Evolutionary conservation across 2,888 invertebrate genomes (phyloP), one percentile per base, ranked within the genome.

Genomic region (Unio pictorum): DNA sequence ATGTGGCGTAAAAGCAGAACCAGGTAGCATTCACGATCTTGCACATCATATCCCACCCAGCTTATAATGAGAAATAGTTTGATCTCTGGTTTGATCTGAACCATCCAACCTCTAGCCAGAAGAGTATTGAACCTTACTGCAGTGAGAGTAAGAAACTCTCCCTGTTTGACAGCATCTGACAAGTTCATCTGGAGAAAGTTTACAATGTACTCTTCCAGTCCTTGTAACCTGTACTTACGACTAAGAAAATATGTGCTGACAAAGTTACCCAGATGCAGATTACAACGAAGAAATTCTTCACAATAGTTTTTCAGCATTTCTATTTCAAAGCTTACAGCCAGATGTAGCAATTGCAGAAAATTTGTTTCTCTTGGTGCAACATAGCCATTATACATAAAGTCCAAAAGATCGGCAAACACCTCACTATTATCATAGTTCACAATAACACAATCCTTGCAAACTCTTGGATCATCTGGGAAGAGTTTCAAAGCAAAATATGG

Each of bases 321-420:
- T 71, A 93, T 91, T 82, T 93, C 90, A 86, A 93, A 93, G 86
- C 93, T 92, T 87, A 93, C 93, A 20, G 93, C 92, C 68, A 94
- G 88, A 77, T 92, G 90, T 61, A 94, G 88, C 64, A 94, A 86
- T 87, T 93, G 93, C 67, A 92, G 91, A 55, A 93, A 93, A 86
- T 92, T 93, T 55, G 91, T 90, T 80, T 92, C 91, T 81, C 93
- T 92, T 67, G 94, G 92, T 17, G 92, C 91, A 11, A 93, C 92
- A 79, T 91, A 91, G 8, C 93, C 93, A 55, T 93, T 93, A 87
- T 94, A 94, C 91, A 94, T 93, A 84, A 93, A 94, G 85, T 92
- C 92, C 34, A 94, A 87, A 66, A 94, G 90, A 57, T 91, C 90
- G 28, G 90, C 89, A 87, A 94, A 93, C 66, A 92, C 92, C 72